phyloP scores from a whole-genome alignment of 2,888 invertebrate species.

The Gastracanthus pulcherrimus region DNA sequence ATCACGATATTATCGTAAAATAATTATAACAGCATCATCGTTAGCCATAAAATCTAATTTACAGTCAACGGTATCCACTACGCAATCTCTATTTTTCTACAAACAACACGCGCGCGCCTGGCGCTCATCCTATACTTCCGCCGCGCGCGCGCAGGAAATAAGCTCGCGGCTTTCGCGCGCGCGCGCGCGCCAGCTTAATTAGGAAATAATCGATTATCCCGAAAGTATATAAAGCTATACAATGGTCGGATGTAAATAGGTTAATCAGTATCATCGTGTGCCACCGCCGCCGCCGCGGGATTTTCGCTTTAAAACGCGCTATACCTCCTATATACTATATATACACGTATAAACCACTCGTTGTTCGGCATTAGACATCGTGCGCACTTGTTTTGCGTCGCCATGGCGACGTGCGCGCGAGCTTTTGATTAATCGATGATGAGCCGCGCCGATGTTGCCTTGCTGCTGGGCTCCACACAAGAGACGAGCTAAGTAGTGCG shows the following conservation, averaged over 20 bases:
- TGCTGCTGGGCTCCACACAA: neutral
- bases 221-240: conserved; percentile 20
- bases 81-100: neutral
- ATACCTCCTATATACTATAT: neutral
- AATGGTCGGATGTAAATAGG: conserved; percentile 20
- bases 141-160: neutral
- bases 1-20: neutral
- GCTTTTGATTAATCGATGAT: conserved; percentile 57
- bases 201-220: conserved; percentile 27
- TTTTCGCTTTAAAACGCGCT: neutral
- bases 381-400: conserved; percentile 38
- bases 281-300: no score
- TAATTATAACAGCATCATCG: neutral
- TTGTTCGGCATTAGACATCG: conserved; percentile 25
- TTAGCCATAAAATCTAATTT: neutral
- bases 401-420: conserved; percentile 35
- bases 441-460: neutral
- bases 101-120: no score
- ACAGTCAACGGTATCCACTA: neutral
- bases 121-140: neutral
- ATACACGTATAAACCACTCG: neutral
- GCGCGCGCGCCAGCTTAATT: conserved; percentile 8
- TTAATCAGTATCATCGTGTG: conserved; percentile 32
- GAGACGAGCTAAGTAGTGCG: conserved; percentile 46
- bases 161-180: neutral